Evolutionary conservation across 2,113 vertebrate species (phyloP).

Genomic region (Nipponia nippon): DNA sequence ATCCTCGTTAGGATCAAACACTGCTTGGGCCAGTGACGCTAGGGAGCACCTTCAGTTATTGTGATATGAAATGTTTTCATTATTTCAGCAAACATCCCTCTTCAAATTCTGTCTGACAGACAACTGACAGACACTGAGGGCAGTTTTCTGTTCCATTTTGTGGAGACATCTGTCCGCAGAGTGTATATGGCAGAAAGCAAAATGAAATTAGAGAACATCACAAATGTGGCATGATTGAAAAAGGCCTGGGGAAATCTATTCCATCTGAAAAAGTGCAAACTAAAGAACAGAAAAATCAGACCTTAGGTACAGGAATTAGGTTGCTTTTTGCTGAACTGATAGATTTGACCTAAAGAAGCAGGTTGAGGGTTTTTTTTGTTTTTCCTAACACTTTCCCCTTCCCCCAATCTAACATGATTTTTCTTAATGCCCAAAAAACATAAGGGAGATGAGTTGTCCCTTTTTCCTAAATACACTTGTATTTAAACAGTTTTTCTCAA

Average conservation of each 20-base stretch:
- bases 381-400: neutral
- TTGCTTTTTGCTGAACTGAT: neutral
- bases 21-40: neutral
- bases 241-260: neutral
- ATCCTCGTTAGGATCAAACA: conserved; percentile 8
- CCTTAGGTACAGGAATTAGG: neutral
- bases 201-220: neutral
- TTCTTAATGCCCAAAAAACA: neutral
- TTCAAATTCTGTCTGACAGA: neutral
- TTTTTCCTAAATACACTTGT: neutral
- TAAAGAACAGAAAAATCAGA: neutral
- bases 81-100: neutral
- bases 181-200: neutral
- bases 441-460: neutral
- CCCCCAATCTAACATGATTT: neutral
- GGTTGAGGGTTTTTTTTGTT: neutral
- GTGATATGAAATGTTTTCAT: neutral
- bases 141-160: neutral
- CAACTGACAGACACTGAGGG: neutral
- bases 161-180: neutral
- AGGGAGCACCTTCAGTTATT: neutral
- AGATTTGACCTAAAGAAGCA: neutral
- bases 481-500: neutral
- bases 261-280: neutral
- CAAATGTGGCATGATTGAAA: neutral